phyloP scores from a whole-genome alignment of 1,140 invertebrate species.

The Neodiprion virginianus region DNA sequence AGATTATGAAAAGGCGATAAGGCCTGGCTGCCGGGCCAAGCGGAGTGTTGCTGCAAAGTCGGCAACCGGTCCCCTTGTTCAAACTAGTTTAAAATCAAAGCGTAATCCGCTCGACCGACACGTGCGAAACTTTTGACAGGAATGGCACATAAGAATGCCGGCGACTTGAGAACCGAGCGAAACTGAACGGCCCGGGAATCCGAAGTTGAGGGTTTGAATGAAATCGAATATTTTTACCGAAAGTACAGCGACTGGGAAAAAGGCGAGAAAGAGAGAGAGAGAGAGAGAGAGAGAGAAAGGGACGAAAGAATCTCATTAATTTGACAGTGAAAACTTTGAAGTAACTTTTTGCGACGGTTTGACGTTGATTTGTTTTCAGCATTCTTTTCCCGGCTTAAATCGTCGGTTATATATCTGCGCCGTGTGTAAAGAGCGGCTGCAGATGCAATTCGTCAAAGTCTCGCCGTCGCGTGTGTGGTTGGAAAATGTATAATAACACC shows the following conservation, averaged over 20 bases:
- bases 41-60: no score
- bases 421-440: no score
- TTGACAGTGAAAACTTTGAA: neutral
- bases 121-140: no score
- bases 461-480: no score
- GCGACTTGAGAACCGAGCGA: neutral
- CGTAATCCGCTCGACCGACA: neutral
- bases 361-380: neutral
- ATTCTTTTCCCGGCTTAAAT: neutral
- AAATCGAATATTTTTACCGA: neutral
- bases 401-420: no score
- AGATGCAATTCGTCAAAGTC: no score
- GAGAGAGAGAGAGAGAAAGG: neutral
- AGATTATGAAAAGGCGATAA: neutral
- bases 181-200: neutral
- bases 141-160: neutral
- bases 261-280: neutral
- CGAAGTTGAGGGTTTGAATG: neutral
- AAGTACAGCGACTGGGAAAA: neutral
- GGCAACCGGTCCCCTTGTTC: neutral
- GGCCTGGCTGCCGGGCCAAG: neutral
- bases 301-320: slow-evolving; percentile 1
- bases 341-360: no score
- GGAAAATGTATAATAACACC: no score
- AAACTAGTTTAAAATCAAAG: neutral